phyloP scores from a whole-genome alignment of 2,888 invertebrate genomes.

The Melanophora roralis region DNA sequence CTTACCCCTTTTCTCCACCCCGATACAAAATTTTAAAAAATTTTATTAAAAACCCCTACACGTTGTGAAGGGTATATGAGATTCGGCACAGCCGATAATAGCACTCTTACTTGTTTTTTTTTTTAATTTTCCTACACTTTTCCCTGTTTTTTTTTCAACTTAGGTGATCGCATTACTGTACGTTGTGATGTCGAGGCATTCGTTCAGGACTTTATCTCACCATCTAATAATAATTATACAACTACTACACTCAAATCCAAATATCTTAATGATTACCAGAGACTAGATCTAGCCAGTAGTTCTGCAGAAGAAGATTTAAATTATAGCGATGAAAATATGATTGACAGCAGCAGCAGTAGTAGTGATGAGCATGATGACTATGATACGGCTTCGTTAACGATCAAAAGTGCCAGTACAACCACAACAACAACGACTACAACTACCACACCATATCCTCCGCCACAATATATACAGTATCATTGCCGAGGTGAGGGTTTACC shows the following conservation, averaged over 20 bases:
- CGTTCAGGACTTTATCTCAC: constrained; percentile 75
- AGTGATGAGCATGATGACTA: constrained; percentile 68
- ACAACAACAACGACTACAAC: constrained; percentile 66
- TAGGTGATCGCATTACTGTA: constrained; percentile 87
- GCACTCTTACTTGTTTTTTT: too few species aligned
- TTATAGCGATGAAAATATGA: constrained; percentile 65
- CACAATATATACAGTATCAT: constrained; percentile 69
- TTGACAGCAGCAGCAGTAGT: constrained; percentile 50
- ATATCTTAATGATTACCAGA: constrained; percentile 62
- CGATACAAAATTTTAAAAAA: too few species aligned
- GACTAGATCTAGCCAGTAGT: constrained; percentile 63
- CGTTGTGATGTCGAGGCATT: constrained; percentile 90
- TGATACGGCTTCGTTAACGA: constrained; percentile 59
- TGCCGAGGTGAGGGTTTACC: constrained; percentile 92
- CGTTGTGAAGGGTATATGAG: too few species aligned
- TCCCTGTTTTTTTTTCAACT: background rate
- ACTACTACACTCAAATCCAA: constrained; percentile 65
- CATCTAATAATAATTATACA: constrained; percentile 49
- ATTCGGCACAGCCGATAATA: too few species aligned
- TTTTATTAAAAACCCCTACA: too few species aligned
- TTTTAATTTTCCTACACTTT: background rate
- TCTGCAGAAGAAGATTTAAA: constrained; percentile 64
- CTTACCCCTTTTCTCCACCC: too few species aligned
- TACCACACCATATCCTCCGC: constrained; percentile 65
- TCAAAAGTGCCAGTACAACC: constrained; percentile 65